Evolutionary conservation across 1,140 invertebrate species (phyloP).

Genomic region (Psix sp.): DNA sequence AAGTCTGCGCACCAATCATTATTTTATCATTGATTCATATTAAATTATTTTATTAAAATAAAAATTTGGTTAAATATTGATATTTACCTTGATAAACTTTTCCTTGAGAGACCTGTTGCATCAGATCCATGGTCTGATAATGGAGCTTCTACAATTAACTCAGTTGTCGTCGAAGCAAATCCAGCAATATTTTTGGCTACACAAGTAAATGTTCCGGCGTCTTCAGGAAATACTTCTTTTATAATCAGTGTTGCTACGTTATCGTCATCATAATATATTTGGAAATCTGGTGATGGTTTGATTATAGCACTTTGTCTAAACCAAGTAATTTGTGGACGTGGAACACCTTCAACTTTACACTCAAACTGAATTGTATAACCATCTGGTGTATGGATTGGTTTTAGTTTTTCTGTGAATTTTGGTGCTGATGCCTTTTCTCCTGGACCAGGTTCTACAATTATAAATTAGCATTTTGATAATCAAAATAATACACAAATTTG

Average conservation of each 20-base stretch:
- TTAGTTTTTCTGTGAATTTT: conserved; percentile 89
- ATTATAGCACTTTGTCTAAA: conserved; percentile 95
- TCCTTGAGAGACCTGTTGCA: conserved; percentile 85
- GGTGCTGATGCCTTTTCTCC: conserved; percentile 88
- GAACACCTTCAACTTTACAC: conserved; percentile 92
- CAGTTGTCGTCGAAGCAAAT: conserved; percentile 93
- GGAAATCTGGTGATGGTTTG: conserved; percentile 91
- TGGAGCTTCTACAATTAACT: conserved; percentile 90
- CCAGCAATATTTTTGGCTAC: conserved; percentile 97
- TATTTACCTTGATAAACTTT: conserved; percentile 83
- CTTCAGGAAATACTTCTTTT: conserved; percentile 96
- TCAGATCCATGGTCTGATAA: conserved; percentile 93
- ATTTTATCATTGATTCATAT: too few relatives aligned
- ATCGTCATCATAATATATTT: conserved; percentile 95
- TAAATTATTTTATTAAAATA: too few relatives aligned
- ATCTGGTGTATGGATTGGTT: conserved; percentile 89
- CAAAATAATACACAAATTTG: too few relatives aligned
- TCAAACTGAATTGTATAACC: conserved; percentile 93
- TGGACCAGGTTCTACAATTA: conserved; percentile 83
- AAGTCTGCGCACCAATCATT: too few relatives aligned
- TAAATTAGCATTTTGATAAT: too few relatives aligned
- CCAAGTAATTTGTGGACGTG: conserved; percentile 95
- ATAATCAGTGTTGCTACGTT: conserved; percentile 95
- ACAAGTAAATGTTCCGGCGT: conserved; percentile 96
- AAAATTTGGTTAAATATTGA: too few relatives aligned